Evolutionary conservation across 2,113 vertebrate genomes (phyloP).

Genomic region (Octodon degus): DNA sequence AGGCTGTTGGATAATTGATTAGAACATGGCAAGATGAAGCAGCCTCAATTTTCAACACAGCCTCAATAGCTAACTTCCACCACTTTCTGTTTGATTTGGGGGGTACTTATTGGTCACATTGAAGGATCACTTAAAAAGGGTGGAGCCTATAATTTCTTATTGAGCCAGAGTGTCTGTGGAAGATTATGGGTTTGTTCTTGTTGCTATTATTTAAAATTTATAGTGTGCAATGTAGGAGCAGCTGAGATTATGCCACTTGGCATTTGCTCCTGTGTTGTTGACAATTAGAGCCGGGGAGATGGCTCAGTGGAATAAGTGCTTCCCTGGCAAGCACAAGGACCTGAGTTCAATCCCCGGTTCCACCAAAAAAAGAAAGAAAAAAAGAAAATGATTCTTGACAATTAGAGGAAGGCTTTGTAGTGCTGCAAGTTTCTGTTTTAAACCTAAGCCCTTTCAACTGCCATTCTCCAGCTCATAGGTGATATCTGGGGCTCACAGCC

Average conservation of each 20-base stretch:
- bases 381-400: too few relatives aligned
- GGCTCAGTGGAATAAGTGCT: too few relatives aligned
- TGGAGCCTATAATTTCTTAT: conserved; percentile 21
- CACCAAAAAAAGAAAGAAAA: too few relatives aligned
- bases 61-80: conserved; percentile 79
- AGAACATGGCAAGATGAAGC: conserved; percentile 76
- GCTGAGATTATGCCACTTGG: neutral
- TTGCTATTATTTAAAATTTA: neutral
- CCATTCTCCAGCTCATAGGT: rapidly evolving
- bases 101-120: conserved; percentile 68
- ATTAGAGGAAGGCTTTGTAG: neutral
- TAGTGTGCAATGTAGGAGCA: neutral
- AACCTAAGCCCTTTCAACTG: neutral
- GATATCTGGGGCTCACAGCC: neutral
- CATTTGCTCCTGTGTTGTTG: neutral
- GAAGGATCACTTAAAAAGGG: conserved; percentile 75
- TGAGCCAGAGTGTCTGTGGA: neutral
- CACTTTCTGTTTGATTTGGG: neutral
- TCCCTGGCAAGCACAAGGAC: too few relatives aligned
- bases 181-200: neutral
- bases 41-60: conserved; percentile 79
- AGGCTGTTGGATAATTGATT: conserved; percentile 79
- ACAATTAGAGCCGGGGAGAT: too few relatives aligned
- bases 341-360: too few relatives aligned
- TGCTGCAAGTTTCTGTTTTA: neutral